A percentile compares a stretch with the other conserved stretches of the same genome.
phyloP scores from a whole-genome alignment of 2,113 vertebrate species.

The Eurypyga helias region DNA sequence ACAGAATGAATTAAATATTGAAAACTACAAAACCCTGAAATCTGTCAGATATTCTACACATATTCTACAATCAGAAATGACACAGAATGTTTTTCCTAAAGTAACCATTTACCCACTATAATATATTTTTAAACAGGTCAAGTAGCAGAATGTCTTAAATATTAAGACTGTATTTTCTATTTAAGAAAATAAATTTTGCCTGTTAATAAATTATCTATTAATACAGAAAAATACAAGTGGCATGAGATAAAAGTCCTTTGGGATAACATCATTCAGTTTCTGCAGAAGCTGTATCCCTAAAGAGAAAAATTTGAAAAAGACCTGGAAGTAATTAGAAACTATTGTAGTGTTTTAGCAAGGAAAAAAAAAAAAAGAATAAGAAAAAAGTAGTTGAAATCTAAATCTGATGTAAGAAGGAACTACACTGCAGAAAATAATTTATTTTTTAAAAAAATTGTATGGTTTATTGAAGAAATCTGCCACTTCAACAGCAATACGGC shows the following conservation, averaged over 20 bases:
- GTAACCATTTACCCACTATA: neutral
- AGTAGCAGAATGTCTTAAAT: conserved; percentile 18
- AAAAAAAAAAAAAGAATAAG: conserved; percentile 18
- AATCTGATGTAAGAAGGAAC: conserved; percentile 74
- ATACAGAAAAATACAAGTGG: conserved; percentile 68
- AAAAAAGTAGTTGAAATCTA: conserved; percentile 55
- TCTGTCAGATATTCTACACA: neutral
- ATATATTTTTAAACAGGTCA: conserved; percentile 4
- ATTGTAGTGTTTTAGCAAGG: conserved; percentile 39
- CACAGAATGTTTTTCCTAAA: conserved; percentile 8
- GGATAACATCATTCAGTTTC: conserved; percentile 65
- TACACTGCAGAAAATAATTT: conserved; percentile 33
- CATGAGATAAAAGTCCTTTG: conserved; percentile 72
- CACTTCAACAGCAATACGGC: conserved; percentile 48
- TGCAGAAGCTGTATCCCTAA: conserved; percentile 44
- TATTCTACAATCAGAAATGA: neutral
- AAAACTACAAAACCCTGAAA: neutral
- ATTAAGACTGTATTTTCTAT: neutral
- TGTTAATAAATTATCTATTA: conserved; percentile 83
- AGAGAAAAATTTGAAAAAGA: conserved; percentile 37
- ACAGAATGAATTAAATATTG: conserved; percentile 12
- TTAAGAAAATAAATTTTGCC: conserved; percentile 54
- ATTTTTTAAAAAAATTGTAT: neutral
- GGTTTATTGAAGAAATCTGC: conserved; percentile 55
- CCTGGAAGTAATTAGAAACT: conserved; percentile 79